Conservation (phyloP, 1,140 invertebrate species). For the Panagrolaimus sp. region DNA sequence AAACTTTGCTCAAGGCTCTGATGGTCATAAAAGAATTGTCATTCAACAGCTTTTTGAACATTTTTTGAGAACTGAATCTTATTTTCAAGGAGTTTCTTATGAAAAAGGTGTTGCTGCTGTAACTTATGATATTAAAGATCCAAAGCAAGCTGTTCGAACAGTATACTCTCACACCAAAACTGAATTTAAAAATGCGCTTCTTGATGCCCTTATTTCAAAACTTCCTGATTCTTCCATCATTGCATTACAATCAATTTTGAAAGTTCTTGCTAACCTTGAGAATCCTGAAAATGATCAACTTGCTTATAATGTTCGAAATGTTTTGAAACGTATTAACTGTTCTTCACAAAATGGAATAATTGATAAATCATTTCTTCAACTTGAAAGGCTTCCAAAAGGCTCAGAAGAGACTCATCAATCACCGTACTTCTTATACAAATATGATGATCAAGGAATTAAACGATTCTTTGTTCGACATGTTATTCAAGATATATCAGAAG, state of each 20-base stretch:
- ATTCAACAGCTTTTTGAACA: slow-evolving; percentile 3
- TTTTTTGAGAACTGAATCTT: background rate
- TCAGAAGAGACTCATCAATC: slow-evolving; percentile 18
- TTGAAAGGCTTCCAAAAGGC: background rate
- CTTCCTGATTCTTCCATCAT: slow-evolving; percentile 76
- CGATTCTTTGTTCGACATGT: slow-evolving; percentile 47
- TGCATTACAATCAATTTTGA: slow-evolving; percentile 80
- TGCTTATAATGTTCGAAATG: slow-evolving; percentile 79
- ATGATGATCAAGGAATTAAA: slow-evolving; percentile 37
- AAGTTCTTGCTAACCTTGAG: slow-evolving; percentile 85
- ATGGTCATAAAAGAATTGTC: slow-evolving; percentile 8
- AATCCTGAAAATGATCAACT: slow-evolving; percentile 89
- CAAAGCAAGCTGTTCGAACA: slow-evolving; percentile 74
- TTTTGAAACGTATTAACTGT: slow-evolving; percentile 63
- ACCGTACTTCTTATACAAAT: slow-evolving; percentile 39
- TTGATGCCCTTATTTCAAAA: slow-evolving; percentile 42
- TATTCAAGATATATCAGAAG: slow-evolving; percentile 27
- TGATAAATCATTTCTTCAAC: background rate
- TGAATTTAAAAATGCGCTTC: slow-evolving; percentile 44
- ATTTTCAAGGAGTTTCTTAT: slow-evolving; percentile 5
- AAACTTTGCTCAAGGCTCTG: background rate
- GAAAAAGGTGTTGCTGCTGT: slow-evolving; percentile 45
- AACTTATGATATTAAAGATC: slow-evolving; percentile 66
- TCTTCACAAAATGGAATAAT: background rate
- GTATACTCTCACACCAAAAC: slow-evolving; percentile 96